Evolutionary conservation across 2,113 vertebrate genomes (phyloP).

Genomic region (Ochotona princeps): DNA sequence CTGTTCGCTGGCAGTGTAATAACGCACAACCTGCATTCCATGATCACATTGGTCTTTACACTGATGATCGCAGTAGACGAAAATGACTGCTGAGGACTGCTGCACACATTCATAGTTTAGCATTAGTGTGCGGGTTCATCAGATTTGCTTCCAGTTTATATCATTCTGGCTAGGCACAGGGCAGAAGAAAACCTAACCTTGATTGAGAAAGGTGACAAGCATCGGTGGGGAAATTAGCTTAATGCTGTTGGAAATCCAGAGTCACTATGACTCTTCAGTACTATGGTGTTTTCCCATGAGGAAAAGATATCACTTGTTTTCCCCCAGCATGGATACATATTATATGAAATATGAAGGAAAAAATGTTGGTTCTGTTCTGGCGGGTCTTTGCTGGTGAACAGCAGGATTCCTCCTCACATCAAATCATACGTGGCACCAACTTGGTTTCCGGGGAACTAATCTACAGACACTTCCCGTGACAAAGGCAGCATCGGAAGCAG

Average conservation of each 20-base stretch:
- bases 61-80: too few relatives aligned
- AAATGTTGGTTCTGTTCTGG: background rate
- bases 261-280: background rate
- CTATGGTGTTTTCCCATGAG: background rate
- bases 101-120: background rate
- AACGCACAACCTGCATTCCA: background rate
- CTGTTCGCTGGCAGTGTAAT: background rate
- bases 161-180: background rate
- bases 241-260: background rate
- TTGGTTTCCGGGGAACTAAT: background rate
- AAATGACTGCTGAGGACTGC: background rate
- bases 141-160: background rate
- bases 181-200: background rate
- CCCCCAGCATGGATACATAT: background rate
- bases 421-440: background rate
- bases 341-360: background rate
- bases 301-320: background rate
- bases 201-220: background rate
- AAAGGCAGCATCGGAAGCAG: slow-evolving; percentile 3
- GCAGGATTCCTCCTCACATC: slow-evolving; percentile 57
- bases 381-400: slow-evolving; percentile 53
- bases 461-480: slow-evolving; percentile 22
- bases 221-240: background rate
- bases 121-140: background rate
- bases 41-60: rapidly evolving